phyloP scores from a whole-genome alignment of 1,140 invertebrate species.

The Ips typographus region DNA sequence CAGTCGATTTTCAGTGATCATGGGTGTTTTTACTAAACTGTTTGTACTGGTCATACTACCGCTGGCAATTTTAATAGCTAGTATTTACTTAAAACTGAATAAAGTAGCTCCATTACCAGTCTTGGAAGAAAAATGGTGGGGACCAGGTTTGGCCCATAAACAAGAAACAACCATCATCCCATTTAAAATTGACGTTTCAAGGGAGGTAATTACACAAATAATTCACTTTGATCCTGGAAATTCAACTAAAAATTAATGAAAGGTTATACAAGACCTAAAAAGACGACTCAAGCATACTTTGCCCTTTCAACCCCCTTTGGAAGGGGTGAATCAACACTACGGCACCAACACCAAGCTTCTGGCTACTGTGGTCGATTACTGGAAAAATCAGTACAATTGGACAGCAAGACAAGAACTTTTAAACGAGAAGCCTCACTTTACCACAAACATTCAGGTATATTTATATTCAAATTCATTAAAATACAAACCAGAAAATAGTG shows the following conservation, averaged over 20 bases:
- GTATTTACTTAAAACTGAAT: background rate
- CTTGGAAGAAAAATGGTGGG: conserved; percentile 54
- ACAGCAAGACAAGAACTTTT: conserved; percentile 64
- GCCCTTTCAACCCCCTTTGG: conserved; percentile 48
- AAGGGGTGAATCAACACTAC: conserved; percentile 65
- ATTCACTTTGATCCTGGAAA: background rate
- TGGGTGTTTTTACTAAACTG: too few relatives aligned
- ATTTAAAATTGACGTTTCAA: conserved; percentile 55
- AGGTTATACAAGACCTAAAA: conserved; percentile 65
- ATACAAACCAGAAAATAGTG: conserved; percentile 22
- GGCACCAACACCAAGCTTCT: conserved; percentile 73
- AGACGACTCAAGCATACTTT: conserved; percentile 59
- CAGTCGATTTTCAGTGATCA: too few relatives aligned
- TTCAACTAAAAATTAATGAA: background rate
- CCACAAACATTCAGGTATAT: conserved; percentile 60
- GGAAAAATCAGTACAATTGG: conserved; percentile 77
- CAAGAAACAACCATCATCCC: conserved; percentile 53
- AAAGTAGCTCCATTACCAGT: conserved; percentile 1
- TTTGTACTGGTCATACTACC: too few relatives aligned
- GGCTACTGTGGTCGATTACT: conserved; percentile 72
- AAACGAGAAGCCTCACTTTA: conserved; percentile 73
- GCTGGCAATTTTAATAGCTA: too few relatives aligned
- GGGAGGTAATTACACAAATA: conserved; percentile 40
- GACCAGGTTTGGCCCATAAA: conserved; percentile 46
- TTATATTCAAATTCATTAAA: background rate